phyloP scores from a whole-genome alignment of 2,888 invertebrate species.

The Aleiodes testaceus region DNA sequence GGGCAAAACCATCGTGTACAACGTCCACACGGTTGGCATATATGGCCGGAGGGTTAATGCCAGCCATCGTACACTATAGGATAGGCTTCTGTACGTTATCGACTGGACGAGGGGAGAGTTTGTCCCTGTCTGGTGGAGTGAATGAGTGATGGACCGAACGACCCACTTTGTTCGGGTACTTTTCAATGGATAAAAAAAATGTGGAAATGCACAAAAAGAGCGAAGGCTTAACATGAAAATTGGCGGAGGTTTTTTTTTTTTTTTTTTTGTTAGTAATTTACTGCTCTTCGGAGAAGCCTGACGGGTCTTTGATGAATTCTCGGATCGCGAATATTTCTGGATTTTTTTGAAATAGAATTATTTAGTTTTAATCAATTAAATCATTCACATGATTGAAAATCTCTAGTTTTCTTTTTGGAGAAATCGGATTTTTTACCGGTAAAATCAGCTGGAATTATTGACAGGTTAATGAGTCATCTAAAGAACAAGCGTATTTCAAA shows the following conservation, averaged over 20 bases:
- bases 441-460: too few species aligned
- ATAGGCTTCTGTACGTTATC: constrained; percentile 43
- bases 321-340: too few species aligned
- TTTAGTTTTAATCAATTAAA: too few species aligned
- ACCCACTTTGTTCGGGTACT: constrained; percentile 31
- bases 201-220: neutral
- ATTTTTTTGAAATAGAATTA: too few species aligned
- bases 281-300: neutral
- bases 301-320: neutral
- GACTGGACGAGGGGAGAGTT: constrained; percentile 31
- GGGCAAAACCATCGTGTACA: constrained; percentile 30
- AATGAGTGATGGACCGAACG: constrained; percentile 39
- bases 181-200: constrained; percentile 7
- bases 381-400: too few species aligned
- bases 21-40: constrained; percentile 14
- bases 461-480: too few species aligned
- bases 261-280: neutral
- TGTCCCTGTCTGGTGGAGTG: constrained; percentile 14
- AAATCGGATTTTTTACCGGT: too few species aligned
- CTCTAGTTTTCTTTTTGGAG: too few species aligned
- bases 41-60: constrained; percentile 29
- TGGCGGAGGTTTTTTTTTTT: neutral
- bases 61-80: constrained; percentile 29
- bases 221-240: constrained; percentile 9
- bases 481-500: too few species aligned